Evolutionary conservation across 2,797 vertebrate species (phyloP).

Genomic region (Coregonus ussuriensis): DNA sequence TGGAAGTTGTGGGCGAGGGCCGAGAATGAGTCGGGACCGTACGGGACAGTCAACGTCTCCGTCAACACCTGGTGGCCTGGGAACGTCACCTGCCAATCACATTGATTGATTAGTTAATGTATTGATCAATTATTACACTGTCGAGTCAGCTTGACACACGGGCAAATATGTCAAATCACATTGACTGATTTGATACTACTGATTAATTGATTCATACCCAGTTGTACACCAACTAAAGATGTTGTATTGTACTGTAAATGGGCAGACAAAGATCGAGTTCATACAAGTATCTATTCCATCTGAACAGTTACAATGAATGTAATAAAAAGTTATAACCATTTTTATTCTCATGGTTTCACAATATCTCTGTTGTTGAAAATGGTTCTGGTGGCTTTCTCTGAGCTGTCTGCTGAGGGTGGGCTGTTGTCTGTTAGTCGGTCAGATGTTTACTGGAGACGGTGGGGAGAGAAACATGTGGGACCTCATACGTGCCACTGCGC

Average conservation of each 20-base stretch:
- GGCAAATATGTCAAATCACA: neutral
- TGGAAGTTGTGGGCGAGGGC: slow-evolving; percentile 81
- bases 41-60: slow-evolving; percentile 69
- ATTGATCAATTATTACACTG: neutral
- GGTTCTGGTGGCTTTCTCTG: neutral
- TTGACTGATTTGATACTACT: neutral
- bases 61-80: slow-evolving; percentile 72
- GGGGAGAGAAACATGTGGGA: neutral
- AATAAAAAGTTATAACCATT: neutral
- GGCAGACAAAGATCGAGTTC: too few relatives aligned
- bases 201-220: neutral
- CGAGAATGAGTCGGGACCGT: slow-evolving; percentile 71
- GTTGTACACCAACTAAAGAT: neutral
- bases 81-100: slow-evolving; percentile 77
- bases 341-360: neutral
- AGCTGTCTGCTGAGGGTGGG: neutral
- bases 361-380: neutral
- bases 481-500: neutral
- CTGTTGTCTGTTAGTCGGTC: neutral
- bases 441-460: neutral
- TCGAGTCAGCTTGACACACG: neutral
- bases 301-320: too few relatives aligned
- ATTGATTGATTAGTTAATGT: neutral
- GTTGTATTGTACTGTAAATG: neutral
- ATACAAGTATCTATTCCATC: too few relatives aligned